Percentiles rank a stretch among this genome's conserved stretches.
These are phyloP conservation scores for Cheilosia grossa DNA, from an alignment of 2,888 invertebrate species.

Conservation along the genomic window DNA sequence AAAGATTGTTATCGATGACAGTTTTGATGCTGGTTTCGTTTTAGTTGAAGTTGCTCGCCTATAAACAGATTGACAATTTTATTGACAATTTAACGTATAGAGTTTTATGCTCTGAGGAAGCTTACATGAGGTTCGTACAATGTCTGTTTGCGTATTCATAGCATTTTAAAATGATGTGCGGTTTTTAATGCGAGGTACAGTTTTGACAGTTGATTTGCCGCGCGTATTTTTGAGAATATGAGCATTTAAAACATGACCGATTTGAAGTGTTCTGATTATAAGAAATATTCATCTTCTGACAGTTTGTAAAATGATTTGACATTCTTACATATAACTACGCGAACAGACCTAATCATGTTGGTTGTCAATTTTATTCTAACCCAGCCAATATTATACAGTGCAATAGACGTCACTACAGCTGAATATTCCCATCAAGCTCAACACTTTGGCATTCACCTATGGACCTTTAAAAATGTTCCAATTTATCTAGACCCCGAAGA, in stretches of 20 bases:
- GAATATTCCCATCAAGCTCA: slow-evolving; percentile 77
- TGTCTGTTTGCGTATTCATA: not conserved
- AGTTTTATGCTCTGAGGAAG: slow-evolving; percentile 77
- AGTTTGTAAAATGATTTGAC: too few species aligned
- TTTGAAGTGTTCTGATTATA: too few species aligned
- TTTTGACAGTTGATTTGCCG: too few species aligned
- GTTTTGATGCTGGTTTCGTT: not conserved
- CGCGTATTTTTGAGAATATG: too few species aligned
- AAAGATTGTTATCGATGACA: not conserved
- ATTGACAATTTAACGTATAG: slow-evolving; percentile 79
- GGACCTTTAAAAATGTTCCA: slow-evolving; percentile 80
- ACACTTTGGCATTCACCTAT: slow-evolving; percentile 78
- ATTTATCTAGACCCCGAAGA: slow-evolving; percentile 76
- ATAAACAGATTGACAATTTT: slow-evolving; percentile 75
- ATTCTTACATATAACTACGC: too few species aligned
- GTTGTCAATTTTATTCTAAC: too few species aligned
- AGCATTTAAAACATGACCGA: too few species aligned
- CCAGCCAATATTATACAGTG: slow-evolving; percentile 60
- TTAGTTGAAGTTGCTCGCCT: slow-evolving; percentile 57
- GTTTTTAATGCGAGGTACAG: too few species aligned
- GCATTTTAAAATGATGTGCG: not conserved
- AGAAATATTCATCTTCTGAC: too few species aligned
- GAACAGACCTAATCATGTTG: too few species aligned
- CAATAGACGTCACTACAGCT: slow-evolving; percentile 75
- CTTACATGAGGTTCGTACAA: slow-evolving; percentile 79